phyloP scores from a whole-genome alignment of 2,888 invertebrate genomes.

The Cryptophagus acutangulus region DNA sequence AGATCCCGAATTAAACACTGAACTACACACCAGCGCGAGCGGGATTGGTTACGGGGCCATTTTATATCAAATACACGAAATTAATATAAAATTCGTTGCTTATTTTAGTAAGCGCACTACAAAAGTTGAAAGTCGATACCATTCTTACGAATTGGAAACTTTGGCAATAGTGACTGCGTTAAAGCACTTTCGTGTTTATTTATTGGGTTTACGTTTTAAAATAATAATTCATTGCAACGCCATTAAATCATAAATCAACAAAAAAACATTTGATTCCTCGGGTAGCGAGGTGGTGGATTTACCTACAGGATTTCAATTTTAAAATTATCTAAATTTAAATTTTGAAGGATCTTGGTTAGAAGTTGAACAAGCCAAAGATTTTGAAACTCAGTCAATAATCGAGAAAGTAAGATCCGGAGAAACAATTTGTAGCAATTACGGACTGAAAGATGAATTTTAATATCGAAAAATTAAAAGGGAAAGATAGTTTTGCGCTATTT shows the following conservation, averaged over 20 bases:
- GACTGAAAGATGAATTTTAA: constrained; percentile 7
- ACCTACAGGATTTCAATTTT: constrained; percentile 18
- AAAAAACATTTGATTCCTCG: constrained; percentile 34
- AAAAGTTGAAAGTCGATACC: constrained; percentile 34
- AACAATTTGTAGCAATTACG: constrained; percentile 10
- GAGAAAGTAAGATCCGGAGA: constrained; percentile 10
- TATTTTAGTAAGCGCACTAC: constrained; percentile 37
- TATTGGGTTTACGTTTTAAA: constrained; percentile 32
- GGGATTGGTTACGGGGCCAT: constrained; percentile 28
- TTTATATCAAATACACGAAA: constrained; percentile 27
- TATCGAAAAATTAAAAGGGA: too few relatives aligned
- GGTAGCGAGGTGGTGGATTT: constrained; percentile 29
- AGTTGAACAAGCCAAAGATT: constrained; percentile 11
- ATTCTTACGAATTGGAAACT: constrained; percentile 39
- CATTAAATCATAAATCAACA: constrained; percentile 24
- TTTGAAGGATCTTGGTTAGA: constrained; percentile 20
- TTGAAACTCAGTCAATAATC: constrained; percentile 9
- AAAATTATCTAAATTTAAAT: constrained; percentile 16
- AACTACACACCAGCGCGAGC: constrained; percentile 32
- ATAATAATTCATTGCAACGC: constrained; percentile 37
- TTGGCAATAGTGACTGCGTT: constrained; percentile 37
- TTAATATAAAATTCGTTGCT: constrained; percentile 27
- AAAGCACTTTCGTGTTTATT: constrained; percentile 35
- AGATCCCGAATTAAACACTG: constrained; percentile 23
- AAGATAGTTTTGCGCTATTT: too few relatives aligned